These are phyloP conservation scores for Paracyclopina nana DNA, from an alignment of 1,140 invertebrate genomes.

Conservation along the genomic window DNA sequence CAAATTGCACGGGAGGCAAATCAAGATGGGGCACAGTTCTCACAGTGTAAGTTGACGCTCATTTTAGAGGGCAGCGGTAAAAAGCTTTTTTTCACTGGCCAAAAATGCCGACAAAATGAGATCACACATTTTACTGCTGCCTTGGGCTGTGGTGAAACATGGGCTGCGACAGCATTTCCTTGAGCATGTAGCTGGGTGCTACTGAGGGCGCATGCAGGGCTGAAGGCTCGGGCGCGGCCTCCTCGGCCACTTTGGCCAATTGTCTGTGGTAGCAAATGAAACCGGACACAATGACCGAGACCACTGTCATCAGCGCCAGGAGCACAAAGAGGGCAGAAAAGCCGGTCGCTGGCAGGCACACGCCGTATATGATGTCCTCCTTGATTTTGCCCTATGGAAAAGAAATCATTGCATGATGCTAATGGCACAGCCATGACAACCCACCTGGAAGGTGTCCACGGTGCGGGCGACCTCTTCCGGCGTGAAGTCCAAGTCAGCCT, in stretches of 20 bases:
- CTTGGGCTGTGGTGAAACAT: too few relatives aligned
- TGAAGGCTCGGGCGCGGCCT: constrained; percentile 19
- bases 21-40: too few relatives aligned
- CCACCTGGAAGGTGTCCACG: constrained; percentile 38
- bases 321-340: constrained; percentile 70
- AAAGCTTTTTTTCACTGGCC: too few relatives aligned
- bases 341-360: constrained; percentile 66
- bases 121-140: too few relatives aligned
- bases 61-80: too few relatives aligned
- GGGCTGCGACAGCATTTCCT: too few relatives aligned
- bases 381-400: too few relatives aligned
- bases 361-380: constrained; percentile 63
- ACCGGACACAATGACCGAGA: constrained; percentile 28
- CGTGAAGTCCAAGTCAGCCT: constrained; percentile 73
- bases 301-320: constrained; percentile 57
- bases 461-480: constrained; percentile 33
- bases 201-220: constrained; percentile 1
- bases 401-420: background rate
- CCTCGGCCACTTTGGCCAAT: constrained; percentile 20
- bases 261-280: constrained; percentile 24
- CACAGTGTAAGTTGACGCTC: too few relatives aligned
- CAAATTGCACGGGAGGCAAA: too few relatives aligned
- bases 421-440: background rate
- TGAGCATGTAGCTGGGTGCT: too few relatives aligned
- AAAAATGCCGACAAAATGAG: too few relatives aligned